Conservation (phyloP, 1,140 invertebrate species). For the Trachymyrmex cornetzi region DNA sequence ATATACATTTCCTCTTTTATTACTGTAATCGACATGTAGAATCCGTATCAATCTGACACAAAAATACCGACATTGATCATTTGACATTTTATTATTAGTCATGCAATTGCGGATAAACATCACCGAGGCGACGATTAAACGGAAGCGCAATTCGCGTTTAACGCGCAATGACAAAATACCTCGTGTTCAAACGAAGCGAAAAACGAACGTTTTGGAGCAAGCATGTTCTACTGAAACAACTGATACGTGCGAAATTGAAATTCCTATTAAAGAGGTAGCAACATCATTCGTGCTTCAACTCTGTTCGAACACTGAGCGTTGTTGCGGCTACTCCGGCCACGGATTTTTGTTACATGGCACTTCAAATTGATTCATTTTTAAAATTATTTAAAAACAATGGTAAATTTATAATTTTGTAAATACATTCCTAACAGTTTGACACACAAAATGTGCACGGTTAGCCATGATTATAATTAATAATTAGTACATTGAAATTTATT, state of each 20-base stretch:
- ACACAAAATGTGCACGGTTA: neutral
- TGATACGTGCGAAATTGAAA: slow-evolving; percentile 42
- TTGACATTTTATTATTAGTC: neutral
- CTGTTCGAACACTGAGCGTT: neutral
- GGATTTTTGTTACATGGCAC: neutral
- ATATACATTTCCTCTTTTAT: slow-evolving; percentile 8
- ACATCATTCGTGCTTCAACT: slow-evolving; percentile 14
- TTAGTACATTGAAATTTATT: neutral
- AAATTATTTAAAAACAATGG: neutral
- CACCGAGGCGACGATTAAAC: slow-evolving; percentile 3
- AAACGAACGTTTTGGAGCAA: slow-evolving; percentile 4
- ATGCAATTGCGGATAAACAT: slow-evolving; percentile 7
- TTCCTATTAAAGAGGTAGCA: slow-evolving; percentile 33
- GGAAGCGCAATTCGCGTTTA: slow-evolving; percentile 17
- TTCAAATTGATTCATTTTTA: neutral
- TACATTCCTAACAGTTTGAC: neutral
- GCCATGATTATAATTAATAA: neutral
- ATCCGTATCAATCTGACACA: neutral
- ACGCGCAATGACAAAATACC: slow-evolving; percentile 51
- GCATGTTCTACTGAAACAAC: slow-evolving; percentile 21
- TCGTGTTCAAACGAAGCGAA: slow-evolving; percentile 4
- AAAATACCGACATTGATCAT: neutral
- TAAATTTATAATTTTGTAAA: neutral
- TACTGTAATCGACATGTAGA: neutral
- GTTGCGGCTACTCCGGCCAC: neutral